These are phyloP conservation scores for Crocidura indochinensis DNA, from an alignment of 2,797 vertebrate genomes.

Conservation along the genomic window DNA sequence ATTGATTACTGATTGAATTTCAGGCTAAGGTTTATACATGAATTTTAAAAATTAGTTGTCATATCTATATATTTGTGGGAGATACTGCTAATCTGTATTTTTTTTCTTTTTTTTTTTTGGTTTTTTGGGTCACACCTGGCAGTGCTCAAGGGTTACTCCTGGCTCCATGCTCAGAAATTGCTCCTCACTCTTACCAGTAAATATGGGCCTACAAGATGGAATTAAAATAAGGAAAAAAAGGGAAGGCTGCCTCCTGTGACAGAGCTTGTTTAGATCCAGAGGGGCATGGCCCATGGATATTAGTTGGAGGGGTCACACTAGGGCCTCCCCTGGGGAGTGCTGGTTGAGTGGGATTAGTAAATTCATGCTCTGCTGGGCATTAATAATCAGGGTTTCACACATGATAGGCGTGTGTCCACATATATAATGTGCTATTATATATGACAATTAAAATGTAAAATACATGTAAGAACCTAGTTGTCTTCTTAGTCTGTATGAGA, in stretches of 20 bases:
- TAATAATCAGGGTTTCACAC: no score
- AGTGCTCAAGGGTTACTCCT: no score
- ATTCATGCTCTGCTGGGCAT: no score
- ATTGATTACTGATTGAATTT: not conserved
- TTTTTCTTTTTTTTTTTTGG: no score
- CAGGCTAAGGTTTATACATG: conserved; percentile 51
- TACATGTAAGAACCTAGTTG: no score
- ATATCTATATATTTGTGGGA: not conserved
- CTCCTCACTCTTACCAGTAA: not conserved
- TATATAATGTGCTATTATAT: no score
- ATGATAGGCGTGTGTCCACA: no score
- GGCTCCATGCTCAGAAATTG: no score
- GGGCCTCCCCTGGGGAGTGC: no score
- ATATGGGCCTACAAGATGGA: not conserved
- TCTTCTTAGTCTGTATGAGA: no score
- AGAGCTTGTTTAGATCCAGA: not conserved
- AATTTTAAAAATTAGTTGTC: conserved; percentile 55
- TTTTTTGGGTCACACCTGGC: not conserved
- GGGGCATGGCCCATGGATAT: not conserved
- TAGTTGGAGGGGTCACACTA: not conserved
- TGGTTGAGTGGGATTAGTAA: no score
- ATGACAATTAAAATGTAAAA: no score
- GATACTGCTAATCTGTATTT: conserved; percentile 40
- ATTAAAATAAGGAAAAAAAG: not conserved
- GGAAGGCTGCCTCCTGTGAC: not conserved